Base-by-base conservation (phyloP, 2,113 vertebrate genomes). In the Engraulis encrasicolus region DNA sequence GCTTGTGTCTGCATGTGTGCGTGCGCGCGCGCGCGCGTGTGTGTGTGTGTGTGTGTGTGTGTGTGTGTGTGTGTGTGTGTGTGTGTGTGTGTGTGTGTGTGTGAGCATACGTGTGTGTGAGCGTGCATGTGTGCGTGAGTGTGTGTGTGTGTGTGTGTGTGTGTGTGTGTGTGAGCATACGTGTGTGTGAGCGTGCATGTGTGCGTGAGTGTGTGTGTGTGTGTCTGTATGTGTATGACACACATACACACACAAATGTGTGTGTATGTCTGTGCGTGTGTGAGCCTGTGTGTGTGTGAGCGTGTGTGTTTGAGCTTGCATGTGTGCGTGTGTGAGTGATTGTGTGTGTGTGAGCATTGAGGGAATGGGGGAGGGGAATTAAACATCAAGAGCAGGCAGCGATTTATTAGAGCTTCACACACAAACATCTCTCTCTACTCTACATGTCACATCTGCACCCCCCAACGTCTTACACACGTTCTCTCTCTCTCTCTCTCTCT, bases 1-100 rank as follows among this genome's bases (percentile, higher is more conserved):
- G 82, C 54, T 15, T 89, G 92, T 87, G 84, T 79, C 78, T 15
- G n/a, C n/a, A n/a, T n/a, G n/a, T n/a, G n/a, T n/a, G n/a, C n/a
- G n/a, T n/a, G n/a, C n/a, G n/a, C n/a, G 23, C 20, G 38, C 19
- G 7, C 19, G 50, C 2, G 7, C 14, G 50, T 2, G 50, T 17
- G 50, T 11, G 50, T 17, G 50, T 18, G 19, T 52, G 52, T n/a
- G 11, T n/a, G 20, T 66, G n/a, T 27, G 23, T 7, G 9, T 27
- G 58, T 27, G 58, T 11, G 23, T 11, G 58, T 66, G 58, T 66
- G 58, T 66, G n/a, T 27, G n/a, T 17, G 49, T 1, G 49, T 14
- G 49, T 17, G 17, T 66, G 58, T 66, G 58, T 27, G 58, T 27
- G n/a, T n/a, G n/a, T n/a, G n/a, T n/a, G n/a, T n/a, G n/a, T n/a